Evolutionary conservation across 1,140 invertebrate species (phyloP), one percentile per base, ranked within the genome.

Genomic region (Brachionus asplanchnoidis): DNA sequence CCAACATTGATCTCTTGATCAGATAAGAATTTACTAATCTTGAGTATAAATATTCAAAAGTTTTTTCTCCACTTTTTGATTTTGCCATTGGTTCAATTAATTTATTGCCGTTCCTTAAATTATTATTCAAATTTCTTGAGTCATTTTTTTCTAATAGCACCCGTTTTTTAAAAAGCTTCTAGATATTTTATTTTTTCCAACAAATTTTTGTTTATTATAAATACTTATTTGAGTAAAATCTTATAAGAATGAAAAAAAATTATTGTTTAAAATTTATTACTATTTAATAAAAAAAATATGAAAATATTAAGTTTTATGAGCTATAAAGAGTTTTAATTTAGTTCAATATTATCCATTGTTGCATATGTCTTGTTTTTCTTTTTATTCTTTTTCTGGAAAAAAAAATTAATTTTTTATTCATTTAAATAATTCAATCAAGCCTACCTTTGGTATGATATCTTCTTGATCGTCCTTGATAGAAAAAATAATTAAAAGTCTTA

Each of bases 381-480:
- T 77, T 77, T 77, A 4, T 50, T 28, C 73, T 77, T 77, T 77
- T 77, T 77, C 42, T 77, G 20, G 2, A 75, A 42, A 75, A 42
- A 17, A 75, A 46, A 28, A 68, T 68, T n/a, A 32, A 20, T 46
- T 17, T 44, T 20, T 44, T 75, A 17, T 23, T 75, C 14, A 75
- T 44, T 44, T 17, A 42, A 75, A 42, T 8, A 36, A 32, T 32
- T 6, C n/a, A 73, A 40, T 60, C 17, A 36, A 36, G 32, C 12
- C 23, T 73, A 73, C 68, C 17, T 42, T 73, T 1, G 68, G 68
- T 42, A 42, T 42, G 6, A 73, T 20, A 9, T 73, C 68, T n/a
- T 73, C 68, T 73, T 73, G n/a, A 11, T 73, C 68, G 40, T 73
- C 68, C 73, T 77, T 77, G 11, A 23, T 44, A 0, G 8, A 50